Evolutionary conservation across 2,113 vertebrate species (phyloP), one percentile per base, ranked within the genome.

Genomic region (Uria lomvia): DNA sequence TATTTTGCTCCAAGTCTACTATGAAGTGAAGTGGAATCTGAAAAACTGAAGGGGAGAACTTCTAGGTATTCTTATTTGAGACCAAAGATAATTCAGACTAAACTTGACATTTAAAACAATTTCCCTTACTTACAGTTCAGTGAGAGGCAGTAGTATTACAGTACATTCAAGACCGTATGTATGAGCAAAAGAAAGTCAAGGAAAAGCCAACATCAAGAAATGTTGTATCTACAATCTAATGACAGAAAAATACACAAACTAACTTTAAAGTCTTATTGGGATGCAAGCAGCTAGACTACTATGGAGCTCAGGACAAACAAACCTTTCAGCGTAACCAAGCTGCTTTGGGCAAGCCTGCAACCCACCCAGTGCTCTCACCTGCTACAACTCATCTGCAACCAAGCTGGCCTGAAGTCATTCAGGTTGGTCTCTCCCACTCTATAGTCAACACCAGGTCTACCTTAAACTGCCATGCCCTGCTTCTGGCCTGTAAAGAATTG

Each of bases 21-120:
- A 50, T 60, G 68, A 87, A 96, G 26, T 49, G 15, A 89, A 90
- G 79, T 62, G 91, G 53, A 92, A 94, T 79, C 43, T 87, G 59
- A 90, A 96, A 96, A 68, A 91, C 27, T 47, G 67, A 94, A 94
- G 53, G 23, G 29, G 27, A 94, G 38, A 95, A 86, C 20, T 80
- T 66, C 43, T 90, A 32, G 24, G n/a, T 96, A 86, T 92, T 96
- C 53, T 77, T 77, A 78, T 92, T 88, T 90, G 88, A 62, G 55
- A 90, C 49, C 53, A 88, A 38, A 52, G 45, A 40, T 50, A 80
- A 75, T 73, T 94, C 75, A 96, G 92, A 88, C 62, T 81, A 52
- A 96, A 93, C 38, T 49, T 94, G 74, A 94, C 58, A 96, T 83
- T 78, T 95, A 82, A 96, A 95, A 92, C 71, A 43, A 90, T 86